Conservation (phyloP, 2,888 invertebrate species). For the Drosophila percnosoma region DNA sequence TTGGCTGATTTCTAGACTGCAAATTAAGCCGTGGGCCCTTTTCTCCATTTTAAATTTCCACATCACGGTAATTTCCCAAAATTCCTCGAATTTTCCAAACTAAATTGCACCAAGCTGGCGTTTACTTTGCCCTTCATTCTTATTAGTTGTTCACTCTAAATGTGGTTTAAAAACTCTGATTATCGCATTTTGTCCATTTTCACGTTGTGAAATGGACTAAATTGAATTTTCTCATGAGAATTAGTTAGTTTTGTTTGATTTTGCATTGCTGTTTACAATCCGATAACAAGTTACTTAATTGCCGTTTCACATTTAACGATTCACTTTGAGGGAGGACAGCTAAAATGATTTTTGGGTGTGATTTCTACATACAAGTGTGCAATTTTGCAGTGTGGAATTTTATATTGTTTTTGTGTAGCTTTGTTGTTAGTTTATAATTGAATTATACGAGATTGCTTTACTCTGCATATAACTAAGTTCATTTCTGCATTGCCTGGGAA, state of each 20-base stretch:
- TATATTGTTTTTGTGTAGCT: neutral
- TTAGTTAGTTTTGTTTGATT: neutral
- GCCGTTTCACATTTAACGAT: neutral
- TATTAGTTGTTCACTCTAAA: neutral
- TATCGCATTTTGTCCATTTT: neutral
- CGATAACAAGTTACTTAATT: neutral
- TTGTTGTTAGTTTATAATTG: neutral
- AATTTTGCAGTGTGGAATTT: neutral
- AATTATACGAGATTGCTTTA: neutral
- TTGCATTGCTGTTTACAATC: neutral
- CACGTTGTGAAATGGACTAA: neutral
- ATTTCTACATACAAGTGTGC: neutral
- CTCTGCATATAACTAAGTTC: neutral
- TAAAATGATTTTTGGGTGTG: neutral
- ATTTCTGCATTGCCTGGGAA: neutral
- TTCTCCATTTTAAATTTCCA: neutral
- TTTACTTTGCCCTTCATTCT: neutral
- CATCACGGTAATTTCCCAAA: slow-evolving; percentile 6
- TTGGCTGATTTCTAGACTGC: slow-evolving; percentile 56
- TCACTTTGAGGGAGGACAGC: neutral
- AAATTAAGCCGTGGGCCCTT: slow-evolving; percentile 44
- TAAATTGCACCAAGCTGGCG: neutral
- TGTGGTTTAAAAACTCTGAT: neutral
- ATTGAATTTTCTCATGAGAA: neutral
- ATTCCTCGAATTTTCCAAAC: slow-evolving; percentile 15